Evolutionary conservation across 1,140 invertebrate species (phyloP).

Genomic region (Drosophila repleta): DNA sequence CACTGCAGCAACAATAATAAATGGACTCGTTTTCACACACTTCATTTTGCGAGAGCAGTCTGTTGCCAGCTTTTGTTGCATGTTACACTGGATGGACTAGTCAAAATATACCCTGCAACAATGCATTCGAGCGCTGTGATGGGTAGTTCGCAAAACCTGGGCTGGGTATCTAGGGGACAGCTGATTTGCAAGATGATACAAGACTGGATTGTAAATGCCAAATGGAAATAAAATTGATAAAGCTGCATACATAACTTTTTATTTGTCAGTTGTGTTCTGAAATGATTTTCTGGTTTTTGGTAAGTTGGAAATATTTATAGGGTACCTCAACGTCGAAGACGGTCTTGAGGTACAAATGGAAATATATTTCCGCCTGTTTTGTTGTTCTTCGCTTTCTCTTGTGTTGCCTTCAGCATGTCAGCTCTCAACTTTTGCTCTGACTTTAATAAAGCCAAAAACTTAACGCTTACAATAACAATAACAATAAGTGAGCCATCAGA

Average conservation of each 20-base stretch:
- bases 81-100: conserved; percentile 11
- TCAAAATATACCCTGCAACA: conserved; percentile 8
- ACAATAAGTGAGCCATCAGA: conserved; percentile 43
- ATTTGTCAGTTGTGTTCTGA: too few relatives aligned
- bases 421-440: conserved; percentile 8
- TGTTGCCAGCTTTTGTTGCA: conserved; percentile 33
- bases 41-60: conserved; percentile 44
- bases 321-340: background rate
- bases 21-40: conserved; percentile 63
- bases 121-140: background rate
- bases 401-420: conserved; percentile 17
- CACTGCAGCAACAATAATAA: conserved; percentile 37
- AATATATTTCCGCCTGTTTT: conserved; percentile 4
- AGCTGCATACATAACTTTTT: background rate
- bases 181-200: too few relatives aligned
- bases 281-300: too few relatives aligned
- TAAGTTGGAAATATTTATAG: too few relatives aligned
- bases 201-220: too few relatives aligned
- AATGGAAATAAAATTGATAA: too few relatives aligned
- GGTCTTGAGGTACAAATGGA: background rate
- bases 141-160: too few relatives aligned
- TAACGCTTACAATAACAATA: conserved; percentile 33
- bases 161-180: too few relatives aligned
- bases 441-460: conserved; percentile 32
- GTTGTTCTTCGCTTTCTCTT: conserved; percentile 3